Evolutionary conservation across 2,797 vertebrate species (phyloP), one percentile per base, ranked within the genome.

Genomic region (Dromococcyx pavoninus): DNA sequence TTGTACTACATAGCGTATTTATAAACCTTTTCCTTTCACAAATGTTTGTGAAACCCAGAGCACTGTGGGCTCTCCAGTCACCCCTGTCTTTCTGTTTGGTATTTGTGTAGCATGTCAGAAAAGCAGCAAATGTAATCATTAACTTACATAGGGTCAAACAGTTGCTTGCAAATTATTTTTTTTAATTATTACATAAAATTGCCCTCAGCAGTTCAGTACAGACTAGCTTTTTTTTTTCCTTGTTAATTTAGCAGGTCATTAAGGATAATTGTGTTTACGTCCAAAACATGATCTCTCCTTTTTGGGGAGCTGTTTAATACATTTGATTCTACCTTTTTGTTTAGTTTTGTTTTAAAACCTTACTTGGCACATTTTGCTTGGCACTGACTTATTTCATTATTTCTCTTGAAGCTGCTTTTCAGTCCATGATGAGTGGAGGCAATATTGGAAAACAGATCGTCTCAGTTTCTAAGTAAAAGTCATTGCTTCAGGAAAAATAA

Each of bases 371-470:
- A 14, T 73, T 89, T 81, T 64, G 7, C 32, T 62, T 88, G 80
- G 33, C 41, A 67, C 64, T 95, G 74, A 94, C n/a, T 79, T 58
- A 58, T 25, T 69, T 87, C 43, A 33, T 54, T 88, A 60, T 93
- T 96, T 96, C 67, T 94, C 88, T 98, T 98, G 50, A 97, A 99
- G 99, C 95, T n/a, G 99, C 99, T 58, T 99, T 99, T 97, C 98
- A 98, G 97, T 99, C 99, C 30, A 98, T 99, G 99, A 99, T 99
- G 99, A 98, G 92, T 62, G 99, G 99, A 50, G 99, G 99, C 76
- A 99, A 99, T 95, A 94, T 98, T 23, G 99, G 99, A 90, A 99
- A 99, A 97, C 99, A 99, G 97, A 98, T 99, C 51, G 97, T 99
- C 88, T 98, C 98, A 81, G 96, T 99, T 93, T 98, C 98, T 22